Base-by-base conservation (phyloP, 2,797 vertebrate species). In the Gephyroberyx darwinii region DNA sequence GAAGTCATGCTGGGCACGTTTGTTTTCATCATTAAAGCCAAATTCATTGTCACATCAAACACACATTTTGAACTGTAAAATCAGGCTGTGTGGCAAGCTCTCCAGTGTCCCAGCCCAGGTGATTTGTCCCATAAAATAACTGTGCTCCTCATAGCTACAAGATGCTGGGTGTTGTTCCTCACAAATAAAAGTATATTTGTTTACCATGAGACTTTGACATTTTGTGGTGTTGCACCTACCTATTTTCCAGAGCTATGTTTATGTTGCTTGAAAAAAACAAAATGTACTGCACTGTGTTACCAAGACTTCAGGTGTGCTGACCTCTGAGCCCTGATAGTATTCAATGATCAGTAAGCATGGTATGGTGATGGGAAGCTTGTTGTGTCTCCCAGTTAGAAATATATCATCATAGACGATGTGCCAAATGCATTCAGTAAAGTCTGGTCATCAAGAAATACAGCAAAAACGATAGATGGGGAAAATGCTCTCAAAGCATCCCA, bases 1-100 rank as follows among this genome's bases (percentile, higher is more conserved):
- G 10, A 39, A 72, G 31, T 57, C 37, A 20, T 51, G 5, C 53
- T 22, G 45, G 54, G 20, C 61, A 19, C n/a, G 35, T 52, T 43
- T 26, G 31, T 19, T 72, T 48, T 45, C 66, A 52, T 22, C 13
- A 13, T n/a, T 60, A 19, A 19, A 52, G 45, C 14, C 35, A 16
- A 53, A n/a, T 33, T 5, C 5, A 35, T 22, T 55, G 31, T 33
- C 13, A 33, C 9, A 33, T 26, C 35, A 61, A 47, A 10, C 14
- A 4, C 48, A 12, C 4, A 35, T 64, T 76, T 68, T 62, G 17
- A 73, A 66, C 22, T 26, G 22, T 54, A 31, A 51, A 5, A 19
- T 60, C 47, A 71, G 59, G 41, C 50, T 56, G 39, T 57, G 37
- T 58, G 19, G 30, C n/a, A 51, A 20, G 51, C 55, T 41, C 20